Conservation (phyloP, 2,113 vertebrate species). For the Myanophis thanlyinensis region DNA sequence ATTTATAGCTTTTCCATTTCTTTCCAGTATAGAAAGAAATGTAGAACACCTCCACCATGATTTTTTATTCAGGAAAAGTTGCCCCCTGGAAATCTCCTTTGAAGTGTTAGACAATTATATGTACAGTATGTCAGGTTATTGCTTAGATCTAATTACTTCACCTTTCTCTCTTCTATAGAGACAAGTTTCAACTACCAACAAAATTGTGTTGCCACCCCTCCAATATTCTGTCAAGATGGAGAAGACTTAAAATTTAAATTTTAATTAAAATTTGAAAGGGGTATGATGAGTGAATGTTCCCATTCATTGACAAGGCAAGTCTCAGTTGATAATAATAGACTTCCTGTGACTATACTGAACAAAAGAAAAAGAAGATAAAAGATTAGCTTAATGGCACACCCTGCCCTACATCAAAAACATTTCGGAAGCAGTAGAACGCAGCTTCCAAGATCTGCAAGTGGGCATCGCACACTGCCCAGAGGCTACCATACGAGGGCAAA, state of each 20-base stretch:
- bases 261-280: background rate
- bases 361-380: background rate
- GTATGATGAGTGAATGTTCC: background rate
- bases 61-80: background rate
- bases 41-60: background rate
- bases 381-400: background rate
- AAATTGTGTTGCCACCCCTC: background rate
- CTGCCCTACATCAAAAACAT: background rate
- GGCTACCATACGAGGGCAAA: background rate
- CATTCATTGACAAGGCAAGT: background rate
- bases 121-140: background rate
- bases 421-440: background rate
- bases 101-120: background rate
- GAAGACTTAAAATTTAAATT: background rate
- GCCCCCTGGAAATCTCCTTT: background rate
- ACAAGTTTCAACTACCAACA: background rate
- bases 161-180: background rate
- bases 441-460: background rate
- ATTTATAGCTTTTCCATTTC: background rate
- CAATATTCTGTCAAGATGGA: background rate
- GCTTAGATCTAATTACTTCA: background rate
- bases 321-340: background rate
- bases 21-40: background rate
- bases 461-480: background rate
- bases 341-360: background rate